Base-by-base conservation (phyloP, 2,113 vertebrate species). In the Periophthalmus modestus region DNA sequence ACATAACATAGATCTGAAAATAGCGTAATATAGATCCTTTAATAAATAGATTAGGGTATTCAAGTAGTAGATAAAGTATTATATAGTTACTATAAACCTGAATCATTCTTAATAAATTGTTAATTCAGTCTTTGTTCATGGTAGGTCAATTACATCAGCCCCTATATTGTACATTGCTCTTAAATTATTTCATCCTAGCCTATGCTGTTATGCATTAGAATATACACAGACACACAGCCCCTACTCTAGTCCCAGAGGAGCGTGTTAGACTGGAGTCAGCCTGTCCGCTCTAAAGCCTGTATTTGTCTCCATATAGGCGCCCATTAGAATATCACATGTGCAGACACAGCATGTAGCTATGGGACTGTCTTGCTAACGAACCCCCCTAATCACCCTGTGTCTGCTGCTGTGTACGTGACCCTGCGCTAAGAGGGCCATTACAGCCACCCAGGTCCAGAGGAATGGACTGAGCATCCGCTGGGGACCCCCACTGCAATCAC, bases 361-460 rank as follows among this genome's bases (percentile, higher is more conserved):
- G 43, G 68, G 66, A 55, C 58, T 19, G 67, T 71, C 76, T 66
- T 36, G 55, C 39, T 88, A 87, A 88, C 43, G 13, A 83, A 86
- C 80, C 10, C 52, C 50, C 63, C 18, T 23, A 55, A 72, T 18
- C 59, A 58, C 68, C 77, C 52, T 15, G 2, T 66, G 68, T 76
- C 61, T 58, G 57, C 71, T 76, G 7, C 33, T 23, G 47, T 55
- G 71, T 87, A 71, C 80, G 69, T 66, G 79, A 74, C 77, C 74
- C 70, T n/a, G 48, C 78, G 72, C 78, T 73, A 83, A 81, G 67
- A 86, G 80, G 85, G 82, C 91, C 89, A 90, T 91, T 93, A 91
- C 85, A 92, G 82, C 59, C 77, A 71, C 66, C 86, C 70, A 70
- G 85, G 72, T 68, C 72, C 81, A 74, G 86, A 91, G 82, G 88